Conservation (phyloP, 1,140 invertebrate species). For the Vanessa atalanta region DNA sequence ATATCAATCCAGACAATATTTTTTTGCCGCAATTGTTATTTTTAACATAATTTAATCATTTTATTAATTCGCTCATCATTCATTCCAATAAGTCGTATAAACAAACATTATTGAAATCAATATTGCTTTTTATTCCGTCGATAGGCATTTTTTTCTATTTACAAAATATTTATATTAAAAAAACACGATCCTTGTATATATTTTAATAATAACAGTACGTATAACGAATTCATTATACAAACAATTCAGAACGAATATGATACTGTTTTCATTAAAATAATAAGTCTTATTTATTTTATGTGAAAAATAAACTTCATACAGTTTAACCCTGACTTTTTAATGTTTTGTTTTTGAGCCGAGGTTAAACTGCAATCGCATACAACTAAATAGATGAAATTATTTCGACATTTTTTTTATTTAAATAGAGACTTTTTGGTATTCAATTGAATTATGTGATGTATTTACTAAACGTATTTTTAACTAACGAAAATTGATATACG, state of each 20-base stretch:
- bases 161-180: neutral
- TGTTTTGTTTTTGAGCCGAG: slow-evolving; percentile 6
- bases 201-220: neutral
- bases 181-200: neutral
- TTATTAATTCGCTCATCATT: no score
- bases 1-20: no score
- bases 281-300: slow-evolving; percentile 11
- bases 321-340: slow-evolving; percentile 17
- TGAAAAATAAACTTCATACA: slow-evolving; percentile 8
- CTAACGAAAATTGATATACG: no score
- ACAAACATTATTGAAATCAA: no score
- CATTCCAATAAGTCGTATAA: no score
- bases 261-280: slow-evolving; percentile 25
- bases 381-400: neutral
- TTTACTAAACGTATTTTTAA: no score
- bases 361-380: neutral
- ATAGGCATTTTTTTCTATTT: neutral
- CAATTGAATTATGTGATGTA: no score
- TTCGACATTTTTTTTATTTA: neutral
- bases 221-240: slow-evolving; percentile 10
- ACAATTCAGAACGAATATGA: neutral
- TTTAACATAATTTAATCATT: no score
- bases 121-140: neutral
- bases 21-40: no score
- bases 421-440: no score